Base-by-base conservation (phyloP, 2,888 invertebrate genomes). In the Diarsia mendica region DNA sequence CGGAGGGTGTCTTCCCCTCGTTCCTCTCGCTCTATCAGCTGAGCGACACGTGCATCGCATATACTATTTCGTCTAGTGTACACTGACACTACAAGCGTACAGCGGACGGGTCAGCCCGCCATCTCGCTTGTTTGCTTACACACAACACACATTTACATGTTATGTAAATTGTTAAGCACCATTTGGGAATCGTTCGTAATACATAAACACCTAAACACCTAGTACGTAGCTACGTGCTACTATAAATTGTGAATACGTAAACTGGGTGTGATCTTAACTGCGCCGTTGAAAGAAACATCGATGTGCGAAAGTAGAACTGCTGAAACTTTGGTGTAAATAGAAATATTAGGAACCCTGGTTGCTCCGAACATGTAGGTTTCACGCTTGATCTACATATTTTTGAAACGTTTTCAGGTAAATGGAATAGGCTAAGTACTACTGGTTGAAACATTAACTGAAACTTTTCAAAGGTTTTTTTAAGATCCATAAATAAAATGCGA, bases 1-100 rank as follows among this genome's bases (percentile, higher is more conserved):
- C 83, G 90, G 90, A 87, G 91, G 90, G 92, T 90, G 89, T 87
- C 79, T 88, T 86, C 90, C 90, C 89, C 88, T 91, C 90, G 90
- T 88, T 80, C 89, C 88, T 92, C 94, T 92, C 93, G 84, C 92
- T 93, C 93, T 93, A 91, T 95, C 96, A 96, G 96, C 96, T 96
- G 96, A 94, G 94, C 91, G 92, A 91, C 96, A 95, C 96, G 96
- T 96, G 95, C 93, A 89, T 88, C 80, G 91, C 87, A 91, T 91
- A 90, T 93, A 94, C 91, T 93, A 92, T 91, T 86, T 90, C 89
- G 94, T 94, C 92, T 95, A 94, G 94, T 92, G 94, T 94, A 91
- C 87, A 82, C 84, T 67, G 39, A 76, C 80, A 67, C 72, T 69
- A 81, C 77, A 78, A 87, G 46, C 64, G 79, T 80, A 82, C 72